Percentiles rank a stretch among this genome's conserved stretches.
Evolutionary conservation across 2,888 invertebrate genomes (phyloP).

Genomic region (Scotopteryx bipunctaria): DNA sequence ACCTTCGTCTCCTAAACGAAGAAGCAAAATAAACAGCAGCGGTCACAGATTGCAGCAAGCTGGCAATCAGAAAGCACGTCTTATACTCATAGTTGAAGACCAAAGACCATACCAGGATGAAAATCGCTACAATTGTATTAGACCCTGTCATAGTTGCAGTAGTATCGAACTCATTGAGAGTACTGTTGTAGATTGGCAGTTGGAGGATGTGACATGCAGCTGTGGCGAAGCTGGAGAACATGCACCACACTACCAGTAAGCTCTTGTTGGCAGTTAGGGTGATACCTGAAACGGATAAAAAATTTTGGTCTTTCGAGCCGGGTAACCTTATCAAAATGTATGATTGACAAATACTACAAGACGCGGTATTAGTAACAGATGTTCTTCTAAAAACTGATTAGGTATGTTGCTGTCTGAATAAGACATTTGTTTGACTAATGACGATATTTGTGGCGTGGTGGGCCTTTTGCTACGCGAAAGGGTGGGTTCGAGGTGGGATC

Average conservation of each 20-base stretch:
- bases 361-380: too few relatives aligned
- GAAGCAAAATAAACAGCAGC: conserved; percentile 63
- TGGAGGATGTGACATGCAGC: conserved; percentile 67
- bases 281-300: conserved; percentile 58
- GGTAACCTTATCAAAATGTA: not conserved
- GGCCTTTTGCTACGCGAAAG: too few relatives aligned
- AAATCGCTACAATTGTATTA: conserved; percentile 64
- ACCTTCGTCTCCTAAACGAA: conserved; percentile 67
- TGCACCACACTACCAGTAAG: conserved; percentile 71
- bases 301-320: conserved; percentile 6
- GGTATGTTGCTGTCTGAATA: too few relatives aligned
- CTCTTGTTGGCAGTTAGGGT: conserved; percentile 62
- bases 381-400: not conserved
- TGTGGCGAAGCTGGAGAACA: conserved; percentile 69
- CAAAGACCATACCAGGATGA: conserved; percentile 66
- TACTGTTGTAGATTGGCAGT: conserved; percentile 70
- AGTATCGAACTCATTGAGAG: conserved; percentile 73
- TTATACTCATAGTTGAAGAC: conserved; percentile 64
- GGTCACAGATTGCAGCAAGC: conserved; percentile 62
- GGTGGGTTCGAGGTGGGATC: too few relatives aligned
- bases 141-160: conserved; percentile 73
- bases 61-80: conserved; percentile 70
- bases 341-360: too few relatives aligned
- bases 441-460: too few relatives aligned
- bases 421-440: too few relatives aligned